phyloP scores from a whole-genome alignment of 2,888 invertebrate genomes.

The Eretmocerus hayati region DNA sequence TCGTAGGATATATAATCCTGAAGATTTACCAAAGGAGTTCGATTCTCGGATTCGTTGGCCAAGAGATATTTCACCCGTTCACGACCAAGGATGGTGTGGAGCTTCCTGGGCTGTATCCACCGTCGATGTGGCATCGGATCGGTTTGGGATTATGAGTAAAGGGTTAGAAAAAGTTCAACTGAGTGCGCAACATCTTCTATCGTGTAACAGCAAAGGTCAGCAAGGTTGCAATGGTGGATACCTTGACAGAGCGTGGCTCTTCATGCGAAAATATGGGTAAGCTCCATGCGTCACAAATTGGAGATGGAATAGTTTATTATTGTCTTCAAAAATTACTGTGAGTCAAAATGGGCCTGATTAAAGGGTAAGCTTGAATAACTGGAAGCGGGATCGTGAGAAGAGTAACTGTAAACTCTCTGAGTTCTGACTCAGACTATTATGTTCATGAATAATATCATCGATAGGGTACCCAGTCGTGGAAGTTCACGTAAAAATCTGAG shows the following conservation, averaged over 20 bases:
- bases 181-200: conserved; percentile 79
- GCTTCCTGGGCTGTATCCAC: conserved; percentile 92
- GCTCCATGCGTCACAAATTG: conserved; percentile 15
- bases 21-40: conserved; percentile 61
- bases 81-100: conserved; percentile 73
- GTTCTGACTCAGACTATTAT: too few species aligned
- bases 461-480: too few species aligned
- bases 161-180: conserved; percentile 66
- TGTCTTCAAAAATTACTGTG: too few species aligned
- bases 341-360: too few species aligned
- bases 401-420: too few species aligned
- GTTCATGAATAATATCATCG: too few species aligned
- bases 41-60: conserved; percentile 74
- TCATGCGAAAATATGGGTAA: conserved; percentile 69
- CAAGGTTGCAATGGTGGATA: conserved; percentile 82
- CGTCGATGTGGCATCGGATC: conserved; percentile 71
- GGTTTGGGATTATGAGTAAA: conserved; percentile 78
- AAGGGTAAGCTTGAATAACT: too few species aligned
- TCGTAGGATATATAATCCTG: conserved; percentile 54
- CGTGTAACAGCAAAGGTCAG: conserved; percentile 73
- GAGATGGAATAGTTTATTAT: neutral
- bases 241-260: conserved; percentile 89
- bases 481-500: too few species aligned
- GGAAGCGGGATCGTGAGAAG: too few species aligned
- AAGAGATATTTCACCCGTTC: conserved; percentile 60